Percentiles rank a stretch among this genome's conserved stretches.
These are phyloP conservation scores for Lepisosteus osseus DNA, from an alignment of 2,113 vertebrate genomes.

Conservation along the genomic window DNA sequence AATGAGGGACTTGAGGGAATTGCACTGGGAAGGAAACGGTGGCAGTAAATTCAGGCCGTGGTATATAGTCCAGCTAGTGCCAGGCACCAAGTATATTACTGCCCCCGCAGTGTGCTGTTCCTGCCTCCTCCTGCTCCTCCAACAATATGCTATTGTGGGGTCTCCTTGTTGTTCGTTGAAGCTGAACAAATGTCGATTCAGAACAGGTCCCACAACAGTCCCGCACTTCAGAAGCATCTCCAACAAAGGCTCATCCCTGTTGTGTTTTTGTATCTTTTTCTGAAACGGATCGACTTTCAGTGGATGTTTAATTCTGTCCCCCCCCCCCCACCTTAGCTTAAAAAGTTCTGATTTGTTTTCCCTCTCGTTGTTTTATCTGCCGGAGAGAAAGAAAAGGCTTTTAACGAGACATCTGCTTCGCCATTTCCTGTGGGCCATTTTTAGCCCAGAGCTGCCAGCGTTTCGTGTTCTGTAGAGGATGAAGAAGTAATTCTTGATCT, in stretches of 20 bases:
- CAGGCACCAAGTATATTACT: slow-evolving; percentile 44
- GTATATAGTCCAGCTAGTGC: slow-evolving; percentile 8
- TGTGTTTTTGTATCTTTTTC: slow-evolving; percentile 33
- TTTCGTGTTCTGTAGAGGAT: too few species aligned
- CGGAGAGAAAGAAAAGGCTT: too few species aligned
- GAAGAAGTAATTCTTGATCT: too few species aligned
- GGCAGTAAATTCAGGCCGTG: neutral
- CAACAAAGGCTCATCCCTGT: slow-evolving; percentile 31
- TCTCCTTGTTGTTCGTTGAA: slow-evolving; percentile 28
- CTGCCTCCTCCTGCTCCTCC: slow-evolving; percentile 44
- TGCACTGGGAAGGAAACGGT: too few species aligned
- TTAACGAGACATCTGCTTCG: too few species aligned
- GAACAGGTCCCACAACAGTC: slow-evolving; percentile 32
- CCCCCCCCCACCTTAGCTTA: too few species aligned
- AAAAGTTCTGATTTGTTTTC: too few species aligned
- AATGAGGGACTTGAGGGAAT: too few species aligned
- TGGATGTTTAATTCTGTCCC: too few species aligned
- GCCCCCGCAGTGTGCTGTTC: slow-evolving; percentile 32
- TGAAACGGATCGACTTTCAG: neutral
- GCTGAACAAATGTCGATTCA: slow-evolving; percentile 57
- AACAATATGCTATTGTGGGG: slow-evolving; percentile 45
- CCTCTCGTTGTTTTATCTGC: too few species aligned
- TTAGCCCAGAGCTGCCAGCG: too few species aligned
- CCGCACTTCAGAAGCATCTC: slow-evolving; percentile 27
- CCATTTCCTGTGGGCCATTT: too few species aligned